phyloP scores from a whole-genome alignment of 2,113 vertebrate genomes.

The Sterrhoptilus dennistouni region DNA sequence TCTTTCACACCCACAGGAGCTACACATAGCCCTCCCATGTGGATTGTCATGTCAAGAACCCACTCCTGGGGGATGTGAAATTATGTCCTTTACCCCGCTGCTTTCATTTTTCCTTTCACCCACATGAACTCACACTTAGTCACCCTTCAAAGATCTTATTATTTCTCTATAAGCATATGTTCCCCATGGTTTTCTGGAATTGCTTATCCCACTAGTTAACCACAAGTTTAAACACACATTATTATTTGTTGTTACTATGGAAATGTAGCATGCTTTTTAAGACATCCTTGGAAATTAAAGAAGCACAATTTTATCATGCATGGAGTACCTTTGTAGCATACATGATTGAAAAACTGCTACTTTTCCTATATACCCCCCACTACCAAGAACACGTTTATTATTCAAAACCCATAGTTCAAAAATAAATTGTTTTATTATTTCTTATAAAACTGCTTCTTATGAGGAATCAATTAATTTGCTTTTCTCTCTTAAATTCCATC shows the following conservation, averaged over 20 bases:
- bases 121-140: constrained; percentile 24
- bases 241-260: constrained; percentile 43
- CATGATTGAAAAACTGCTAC: background rate
- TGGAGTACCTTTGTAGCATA: background rate
- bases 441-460: background rate
- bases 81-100: background rate
- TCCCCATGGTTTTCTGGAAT: background rate
- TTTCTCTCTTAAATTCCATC: background rate
- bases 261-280: background rate
- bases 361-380: background rate
- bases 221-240: background rate
- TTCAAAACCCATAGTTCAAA: background rate
- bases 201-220: constrained; percentile 18
- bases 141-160: constrained; percentile 22
- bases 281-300: background rate
- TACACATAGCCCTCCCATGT: background rate
- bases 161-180: background rate
- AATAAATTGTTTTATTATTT: background rate
- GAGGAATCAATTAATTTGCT: background rate
- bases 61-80: background rate
- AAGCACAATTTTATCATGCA: background rate
- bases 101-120: constrained; percentile 28
- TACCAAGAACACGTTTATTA: background rate
- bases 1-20: background rate
- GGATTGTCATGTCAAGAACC: background rate